Evolutionary conservation across 2,113 vertebrate genomes (phyloP), one percentile per base, ranked within the genome.

Genomic region (Todiramphus chloris): DNA sequence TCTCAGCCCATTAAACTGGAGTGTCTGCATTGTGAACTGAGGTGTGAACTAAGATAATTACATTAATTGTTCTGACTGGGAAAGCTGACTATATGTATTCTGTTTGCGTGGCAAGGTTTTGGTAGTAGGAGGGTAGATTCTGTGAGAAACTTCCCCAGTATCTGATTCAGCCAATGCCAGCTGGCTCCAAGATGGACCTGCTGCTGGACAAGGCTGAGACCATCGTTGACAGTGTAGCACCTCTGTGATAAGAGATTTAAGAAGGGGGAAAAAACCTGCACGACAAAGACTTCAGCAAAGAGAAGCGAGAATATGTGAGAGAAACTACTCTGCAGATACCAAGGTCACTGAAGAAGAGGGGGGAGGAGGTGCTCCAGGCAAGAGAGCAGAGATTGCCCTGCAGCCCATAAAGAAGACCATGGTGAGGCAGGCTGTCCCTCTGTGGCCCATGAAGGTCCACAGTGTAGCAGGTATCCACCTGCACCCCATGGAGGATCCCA

Each of bases 11-110:
- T 96, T 97, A 97, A 94, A 76, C 94, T 77, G 19, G 43, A 96
- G 60, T 90, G 81, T 91, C 94, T 96, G 78, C 70, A 56, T 60
- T 88, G 93, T 95, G 94, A 97, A 93, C 80, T 83, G 87, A 95
- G 70, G 89, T 93, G 87, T 97, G 93, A 97, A 95, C 51, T 89
- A 81, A 95, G 90, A 86, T 97, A 96, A 97, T 97, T 96, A 94
- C n/a, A 83, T 81, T 96, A 94, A 97, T 96, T 94, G 80, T 85
- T 91, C 68, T 93, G 83, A 82, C 83, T 91, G 53, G 88, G 74
- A 93, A 95, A 93, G 37, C 68, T 81, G 44, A 69, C 4, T 35
- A n/a, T 67, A 95, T 18, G 25, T 39, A 39, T 28, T 63, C 10
- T 21, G 33, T 35, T 60, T 60, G n/a, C n/a, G 20, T 35, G n/a